Conservation (phyloP, 2,797 vertebrate genomes). For the Mormyrus hasselquistii region DNA sequence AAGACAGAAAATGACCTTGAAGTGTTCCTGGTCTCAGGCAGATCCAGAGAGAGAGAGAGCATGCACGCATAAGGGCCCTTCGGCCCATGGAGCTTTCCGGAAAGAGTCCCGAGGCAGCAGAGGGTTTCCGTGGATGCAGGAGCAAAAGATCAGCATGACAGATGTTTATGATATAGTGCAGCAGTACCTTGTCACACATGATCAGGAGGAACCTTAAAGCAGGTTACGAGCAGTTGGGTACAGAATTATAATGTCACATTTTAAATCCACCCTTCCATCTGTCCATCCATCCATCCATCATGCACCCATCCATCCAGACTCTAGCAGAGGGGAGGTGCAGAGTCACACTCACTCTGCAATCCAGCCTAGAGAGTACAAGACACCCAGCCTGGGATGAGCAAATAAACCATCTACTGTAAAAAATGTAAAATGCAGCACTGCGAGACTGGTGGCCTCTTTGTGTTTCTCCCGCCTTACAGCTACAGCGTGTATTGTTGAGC, state of each 20-base stretch:
- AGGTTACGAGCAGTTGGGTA: constrained; percentile 12
- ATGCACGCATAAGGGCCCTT: constrained; percentile 28
- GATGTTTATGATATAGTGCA: neutral
- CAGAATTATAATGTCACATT: constrained; percentile 25
- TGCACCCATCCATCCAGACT: neutral
- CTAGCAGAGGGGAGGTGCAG: neutral
- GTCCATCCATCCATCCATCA: neutral
- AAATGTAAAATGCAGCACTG: constrained; percentile 32
- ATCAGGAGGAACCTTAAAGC: constrained; percentile 17
- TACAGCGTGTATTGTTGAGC: constrained; percentile 9
- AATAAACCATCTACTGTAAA: neutral
- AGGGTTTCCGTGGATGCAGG: constrained; percentile 23
- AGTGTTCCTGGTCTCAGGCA: constrained; percentile 12
- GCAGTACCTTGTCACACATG: constrained; percentile 24
- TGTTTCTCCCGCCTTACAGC: constrained; percentile 11
- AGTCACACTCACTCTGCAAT: neutral
- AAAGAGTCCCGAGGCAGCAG: constrained; percentile 27
- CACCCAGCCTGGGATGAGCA: neutral
- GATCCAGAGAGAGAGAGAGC: constrained; percentile 22
- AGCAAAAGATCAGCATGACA: constrained; percentile 1
- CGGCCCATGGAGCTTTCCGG: constrained; percentile 35
- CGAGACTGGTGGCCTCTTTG: constrained; percentile 28
- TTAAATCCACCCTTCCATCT: constrained; percentile 25
- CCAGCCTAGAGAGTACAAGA: neutral
- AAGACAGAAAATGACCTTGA: constrained; percentile 24